These are phyloP conservation scores for Adelosebastes latens DNA, from an alignment of 2,797 vertebrate species.

Conservation along the genomic window DNA sequence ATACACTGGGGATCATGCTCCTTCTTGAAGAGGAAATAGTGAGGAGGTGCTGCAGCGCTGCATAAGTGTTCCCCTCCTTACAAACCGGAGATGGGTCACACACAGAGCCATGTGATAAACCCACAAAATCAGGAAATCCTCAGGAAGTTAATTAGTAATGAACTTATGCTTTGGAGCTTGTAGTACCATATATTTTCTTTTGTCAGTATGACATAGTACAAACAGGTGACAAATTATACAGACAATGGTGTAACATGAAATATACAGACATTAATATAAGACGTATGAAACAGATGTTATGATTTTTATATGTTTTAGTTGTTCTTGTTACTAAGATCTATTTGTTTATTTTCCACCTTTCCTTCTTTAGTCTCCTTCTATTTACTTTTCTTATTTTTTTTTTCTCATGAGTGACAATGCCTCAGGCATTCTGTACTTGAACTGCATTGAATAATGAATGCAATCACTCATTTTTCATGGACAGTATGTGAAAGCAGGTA, in stretches of 20 bases:
- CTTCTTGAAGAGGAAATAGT: conserved; percentile 21
- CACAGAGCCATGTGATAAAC: not conserved
- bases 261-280: too few relatives aligned
- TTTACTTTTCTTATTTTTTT: too few relatives aligned
- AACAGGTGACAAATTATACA: too few relatives aligned
- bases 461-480: not conserved
- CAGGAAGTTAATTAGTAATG: not conserved
- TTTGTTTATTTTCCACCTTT: too few relatives aligned
- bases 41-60: conserved; percentile 8
- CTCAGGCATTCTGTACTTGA: not conserved
- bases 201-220: too few relatives aligned
- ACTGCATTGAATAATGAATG: not conserved
- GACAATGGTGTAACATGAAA: too few relatives aligned
- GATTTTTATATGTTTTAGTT: too few relatives aligned
- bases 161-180: not conserved
- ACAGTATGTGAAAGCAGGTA: not conserved
- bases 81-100: not conserved
- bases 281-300: too few relatives aligned
- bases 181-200: too few relatives aligned
- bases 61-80: not conserved
- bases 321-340: too few relatives aligned
- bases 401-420: too few relatives aligned
- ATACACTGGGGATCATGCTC: not conserved
- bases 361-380: too few relatives aligned
- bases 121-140: not conserved